Evolutionary conservation across 1,140 invertebrate genomes (phyloP).

Genomic region (Eciton burchellii): DNA sequence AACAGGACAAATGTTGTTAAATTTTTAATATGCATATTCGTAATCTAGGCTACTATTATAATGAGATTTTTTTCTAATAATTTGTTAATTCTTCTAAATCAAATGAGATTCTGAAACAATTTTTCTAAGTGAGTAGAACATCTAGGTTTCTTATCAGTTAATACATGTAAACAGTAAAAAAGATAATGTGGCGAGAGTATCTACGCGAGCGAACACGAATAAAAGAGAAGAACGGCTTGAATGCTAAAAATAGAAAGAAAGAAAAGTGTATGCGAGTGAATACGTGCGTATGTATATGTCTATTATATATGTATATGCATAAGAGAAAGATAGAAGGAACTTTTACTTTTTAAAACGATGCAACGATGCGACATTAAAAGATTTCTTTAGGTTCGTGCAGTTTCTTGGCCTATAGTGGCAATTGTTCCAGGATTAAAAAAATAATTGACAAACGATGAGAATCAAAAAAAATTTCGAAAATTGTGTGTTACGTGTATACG

Average conservation of each 20-base stretch:
- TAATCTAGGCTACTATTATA: constrained; percentile 65
- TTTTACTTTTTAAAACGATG: constrained; percentile 61
- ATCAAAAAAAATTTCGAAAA: constrained; percentile 27
- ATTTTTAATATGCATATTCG: constrained; percentile 60
- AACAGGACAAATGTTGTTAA: constrained; percentile 61
- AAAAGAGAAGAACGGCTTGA: constrained; percentile 37
- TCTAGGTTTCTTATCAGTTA: constrained; percentile 71
- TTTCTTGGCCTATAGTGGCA: constrained; percentile 62
- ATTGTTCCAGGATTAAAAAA: constrained; percentile 35
- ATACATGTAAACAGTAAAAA: constrained; percentile 32
- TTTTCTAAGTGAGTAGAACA: constrained; percentile 61
- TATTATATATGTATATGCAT: constrained; percentile 22
- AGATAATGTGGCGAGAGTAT: constrained; percentile 18
- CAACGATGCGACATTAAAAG: constrained; percentile 55
- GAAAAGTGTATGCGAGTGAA: constrained; percentile 8
- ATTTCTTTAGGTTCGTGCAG: constrained; percentile 51
- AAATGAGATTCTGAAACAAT: constrained; percentile 53
- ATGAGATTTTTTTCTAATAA: constrained; percentile 65
- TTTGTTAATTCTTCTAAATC: constrained; percentile 73
- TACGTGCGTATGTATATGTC: constrained; percentile 23
- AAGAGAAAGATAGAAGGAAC: constrained; percentile 38
- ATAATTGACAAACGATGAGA: constrained; percentile 45
- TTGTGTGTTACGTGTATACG: constrained; percentile 35
- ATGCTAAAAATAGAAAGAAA: constrained; percentile 20
- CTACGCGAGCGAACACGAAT: neutral